A percentile compares a stretch with the other conserved stretches of the same genome.
phyloP scores from a whole-genome alignment of 2,797 vertebrate species.

The Labeo calbasu region DNA sequence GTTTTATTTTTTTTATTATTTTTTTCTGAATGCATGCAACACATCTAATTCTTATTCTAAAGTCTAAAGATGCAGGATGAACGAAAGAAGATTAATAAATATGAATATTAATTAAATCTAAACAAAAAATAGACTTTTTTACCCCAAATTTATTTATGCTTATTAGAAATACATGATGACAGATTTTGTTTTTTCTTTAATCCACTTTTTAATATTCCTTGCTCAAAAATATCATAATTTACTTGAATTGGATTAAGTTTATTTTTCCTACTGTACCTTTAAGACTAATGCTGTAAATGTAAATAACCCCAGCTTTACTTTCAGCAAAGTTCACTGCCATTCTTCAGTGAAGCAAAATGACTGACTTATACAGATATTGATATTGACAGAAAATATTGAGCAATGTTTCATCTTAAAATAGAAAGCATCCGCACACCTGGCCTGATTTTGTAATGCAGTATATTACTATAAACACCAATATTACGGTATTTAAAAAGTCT shows the following conservation, averaged over 20 bases:
- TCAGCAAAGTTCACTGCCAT: not conserved
- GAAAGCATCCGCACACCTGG: not conserved
- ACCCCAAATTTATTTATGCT: not conserved
- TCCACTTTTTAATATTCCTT: too few relatives aligned
- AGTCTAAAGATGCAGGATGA: not conserved
- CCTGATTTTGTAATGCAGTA: not conserved
- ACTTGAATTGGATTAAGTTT: too few relatives aligned
- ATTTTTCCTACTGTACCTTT: too few relatives aligned
- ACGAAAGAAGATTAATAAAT: not conserved
- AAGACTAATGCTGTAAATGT: too few relatives aligned
- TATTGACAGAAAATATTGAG: not conserved
- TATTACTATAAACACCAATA: too few relatives aligned
- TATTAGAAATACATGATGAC: not conserved
- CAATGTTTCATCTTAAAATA: not conserved
- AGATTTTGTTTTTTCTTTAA: not conserved
- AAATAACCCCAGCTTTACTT: too few relatives aligned
- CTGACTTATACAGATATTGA: too few relatives aligned
- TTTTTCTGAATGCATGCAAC: not conserved
- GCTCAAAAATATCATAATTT: too few relatives aligned
- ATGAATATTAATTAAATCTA: not conserved
- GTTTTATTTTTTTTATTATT: too few relatives aligned
- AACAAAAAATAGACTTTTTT: not conserved
- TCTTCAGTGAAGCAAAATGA: too few relatives aligned
- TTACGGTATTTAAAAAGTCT: too few relatives aligned
- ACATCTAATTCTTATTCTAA: not conserved